Percentiles rank a stretch among this genome's conserved stretches.
These are phyloP conservation scores for human DNA, from an alignment of 2,113 vertebrate genomes.

Conservation along the genomic window GRCh38 chr6:21949501-21950000, in stretches of 20 bases:
- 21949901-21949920: background rate
- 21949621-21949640: conserved; percentile 13
- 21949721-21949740: conserved; percentile 52
- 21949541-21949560: background rate
- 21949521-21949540: background rate
- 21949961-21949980: background rate
- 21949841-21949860: background rate
- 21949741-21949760: background rate
- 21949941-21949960: background rate
- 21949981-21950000: background rate
- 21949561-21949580: conserved; percentile 12
- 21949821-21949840: background rate
- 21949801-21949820: background rate
- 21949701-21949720: conserved; percentile 62
- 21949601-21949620: background rate
- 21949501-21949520: background rate
- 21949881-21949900: background rate
- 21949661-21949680: conserved; percentile 27
- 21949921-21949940: background rate
- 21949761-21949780: background rate
- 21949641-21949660: background rate
- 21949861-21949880: background rate
- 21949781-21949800: background rate
- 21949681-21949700: conserved; percentile 45
- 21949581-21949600: background rate